phyloP scores from a whole-genome alignment of 2,888 invertebrate genomes.

The Zhuqinia jingwanae region DNA sequence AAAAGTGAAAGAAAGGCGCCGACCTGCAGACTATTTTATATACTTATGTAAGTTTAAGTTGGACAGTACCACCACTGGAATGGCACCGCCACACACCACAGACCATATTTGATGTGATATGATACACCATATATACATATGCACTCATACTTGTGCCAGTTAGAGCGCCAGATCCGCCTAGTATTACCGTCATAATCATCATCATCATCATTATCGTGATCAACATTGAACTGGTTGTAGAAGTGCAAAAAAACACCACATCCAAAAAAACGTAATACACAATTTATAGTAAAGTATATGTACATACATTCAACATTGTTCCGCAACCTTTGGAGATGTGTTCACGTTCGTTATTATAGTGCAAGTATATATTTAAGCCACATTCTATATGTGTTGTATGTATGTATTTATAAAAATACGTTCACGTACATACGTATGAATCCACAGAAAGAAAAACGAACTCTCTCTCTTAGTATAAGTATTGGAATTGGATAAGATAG shows the following conservation, averaged over 20 bases:
- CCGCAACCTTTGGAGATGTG: background rate
- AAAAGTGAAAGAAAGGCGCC: constrained; percentile 20
- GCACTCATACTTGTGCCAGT: constrained; percentile 40
- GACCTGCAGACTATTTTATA: constrained; percentile 50
- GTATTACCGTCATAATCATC: background rate
- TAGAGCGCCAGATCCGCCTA: constrained; percentile 35
- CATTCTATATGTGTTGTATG: constrained; percentile 4
- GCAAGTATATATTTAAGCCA: background rate
- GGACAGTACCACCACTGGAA: constrained; percentile 1
- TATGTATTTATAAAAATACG: constrained; percentile 1
- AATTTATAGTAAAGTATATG: constrained; percentile 16
- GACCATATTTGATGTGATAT: background rate
- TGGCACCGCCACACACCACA: background rate
- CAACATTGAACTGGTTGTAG: constrained; percentile 46
- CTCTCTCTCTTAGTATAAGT: background rate
- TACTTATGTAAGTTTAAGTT: background rate
- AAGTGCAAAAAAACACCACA: constrained; percentile 14
- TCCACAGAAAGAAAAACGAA: constrained; percentile 31
- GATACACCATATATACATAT: too few species aligned
- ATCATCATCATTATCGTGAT: constrained; percentile 51
- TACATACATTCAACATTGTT: constrained; percentile 10
- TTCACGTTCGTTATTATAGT: background rate
- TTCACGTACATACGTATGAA: background rate
- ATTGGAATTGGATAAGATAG: too few species aligned
- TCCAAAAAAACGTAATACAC: constrained; percentile 12